These are phyloP conservation scores for Pelosia muscerda DNA, from an alignment of 2,888 invertebrate genomes.

Conservation along the genomic window DNA sequence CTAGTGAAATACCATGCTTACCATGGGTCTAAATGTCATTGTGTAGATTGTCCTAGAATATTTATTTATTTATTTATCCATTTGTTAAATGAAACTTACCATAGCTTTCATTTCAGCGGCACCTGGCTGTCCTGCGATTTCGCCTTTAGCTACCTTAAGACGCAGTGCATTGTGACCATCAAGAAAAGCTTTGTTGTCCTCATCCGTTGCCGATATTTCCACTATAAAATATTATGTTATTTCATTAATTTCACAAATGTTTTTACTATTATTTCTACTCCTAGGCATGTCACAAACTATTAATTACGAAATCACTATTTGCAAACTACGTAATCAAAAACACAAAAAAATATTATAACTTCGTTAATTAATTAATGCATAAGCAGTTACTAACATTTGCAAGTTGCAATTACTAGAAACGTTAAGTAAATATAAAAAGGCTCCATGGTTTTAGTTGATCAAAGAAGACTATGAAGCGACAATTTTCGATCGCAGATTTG, in stretches of 20 bases:
- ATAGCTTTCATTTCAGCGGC: conserved; percentile 61
- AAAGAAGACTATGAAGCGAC: conserved; percentile 29
- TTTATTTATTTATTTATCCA: no score
- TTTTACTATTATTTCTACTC: not conserved
- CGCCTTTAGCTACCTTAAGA: conserved; percentile 51
- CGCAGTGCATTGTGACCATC: conserved; percentile 62
- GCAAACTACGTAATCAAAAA: not conserved
- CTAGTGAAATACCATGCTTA: no score
- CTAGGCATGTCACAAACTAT: not conserved
- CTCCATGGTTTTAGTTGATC: conserved; percentile 62
- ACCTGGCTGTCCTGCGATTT: conserved; percentile 57
- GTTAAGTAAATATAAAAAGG: conserved; percentile 57
- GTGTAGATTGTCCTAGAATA: no score
- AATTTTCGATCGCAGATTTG: conserved; percentile 40
- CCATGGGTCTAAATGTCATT: no score
- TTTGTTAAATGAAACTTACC: conserved; percentile 38
- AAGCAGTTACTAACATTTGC: conserved; percentile 58
- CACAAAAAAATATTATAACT: not conserved
- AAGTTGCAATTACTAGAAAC: conserved; percentile 48
- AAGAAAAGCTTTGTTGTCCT: conserved; percentile 53
- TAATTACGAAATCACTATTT: not conserved
- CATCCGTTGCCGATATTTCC: conserved; percentile 49
- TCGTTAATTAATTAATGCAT: not conserved
- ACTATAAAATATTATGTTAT: conserved; percentile 59
- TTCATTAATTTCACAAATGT: no score